Conservation (phyloP, 2,113 vertebrate species). For the Miniopterus natalensis region DNA sequence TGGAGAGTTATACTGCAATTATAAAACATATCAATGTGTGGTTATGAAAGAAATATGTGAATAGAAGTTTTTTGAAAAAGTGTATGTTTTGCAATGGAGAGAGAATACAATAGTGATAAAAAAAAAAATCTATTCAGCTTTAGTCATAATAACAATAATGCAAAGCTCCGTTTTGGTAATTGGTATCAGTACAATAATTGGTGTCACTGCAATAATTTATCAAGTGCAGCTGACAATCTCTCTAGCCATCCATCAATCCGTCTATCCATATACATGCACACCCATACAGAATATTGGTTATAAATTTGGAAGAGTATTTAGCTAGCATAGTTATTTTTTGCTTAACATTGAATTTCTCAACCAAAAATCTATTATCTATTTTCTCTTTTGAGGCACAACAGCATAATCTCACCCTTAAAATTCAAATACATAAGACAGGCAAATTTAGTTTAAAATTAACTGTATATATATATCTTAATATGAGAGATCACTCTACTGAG, state of each 20-base stretch:
- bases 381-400: not conserved
- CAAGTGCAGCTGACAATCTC: not conserved
- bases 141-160: not conserved
- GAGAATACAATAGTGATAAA: not conserved
- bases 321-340: not conserved
- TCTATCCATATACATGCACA: not conserved
- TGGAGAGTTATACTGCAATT: not conserved
- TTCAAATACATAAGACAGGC: not conserved
- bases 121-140: not conserved
- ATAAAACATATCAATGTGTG: not conserved
- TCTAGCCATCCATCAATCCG: not conserved
- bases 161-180: not conserved
- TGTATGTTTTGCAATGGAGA: not conserved
- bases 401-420: not conserved
- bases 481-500: not conserved
- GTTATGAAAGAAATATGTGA: not conserved
- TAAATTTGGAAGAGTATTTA: not conserved
- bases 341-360: not conserved
- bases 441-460: slow-evolving; percentile 35
- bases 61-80: not conserved
- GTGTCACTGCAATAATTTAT: not conserved
- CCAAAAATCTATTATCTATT: not conserved
- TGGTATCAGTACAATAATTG: not conserved
- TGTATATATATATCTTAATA: not conserved
- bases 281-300: not conserved